Percentiles rank a stretch among this genome's conserved stretches.
Conservation (phyloP, 2,113 vertebrate genomes). For the Campylorhamphus procurvoides region DNA sequence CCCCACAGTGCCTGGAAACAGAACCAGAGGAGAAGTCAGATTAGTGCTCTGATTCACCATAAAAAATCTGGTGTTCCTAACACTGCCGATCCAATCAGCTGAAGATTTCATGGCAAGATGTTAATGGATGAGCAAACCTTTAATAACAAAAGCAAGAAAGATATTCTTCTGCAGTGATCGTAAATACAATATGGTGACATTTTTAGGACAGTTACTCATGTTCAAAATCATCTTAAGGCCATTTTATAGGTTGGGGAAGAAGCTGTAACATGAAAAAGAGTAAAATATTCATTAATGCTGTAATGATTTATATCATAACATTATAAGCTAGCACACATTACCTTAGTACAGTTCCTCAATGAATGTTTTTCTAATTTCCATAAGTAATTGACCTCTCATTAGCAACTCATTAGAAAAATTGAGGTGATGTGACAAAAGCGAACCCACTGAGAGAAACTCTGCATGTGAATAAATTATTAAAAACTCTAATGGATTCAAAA, state of each 20-base stretch:
- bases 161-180: not conserved
- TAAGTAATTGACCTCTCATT: constrained; percentile 75
- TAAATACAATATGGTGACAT: not conserved
- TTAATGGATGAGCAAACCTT: not conserved
- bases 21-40: not conserved
- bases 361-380: constrained; percentile 69
- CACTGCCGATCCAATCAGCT: not conserved
- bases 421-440: constrained; percentile 63
- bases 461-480: constrained; percentile 56
- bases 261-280: constrained; percentile 43
- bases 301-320: constrained; percentile 66
- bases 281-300: constrained; percentile 55
- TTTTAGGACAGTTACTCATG: not conserved
- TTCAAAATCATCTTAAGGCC: not conserved
- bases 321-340: constrained; percentile 47
- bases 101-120: not conserved
- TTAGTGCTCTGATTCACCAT: not conserved
- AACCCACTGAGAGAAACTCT: constrained; percentile 59
- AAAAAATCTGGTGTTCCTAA: not conserved
- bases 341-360: constrained; percentile 41
- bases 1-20: not conserved
- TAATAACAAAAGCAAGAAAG: not conserved
- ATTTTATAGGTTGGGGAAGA: constrained; percentile 1
- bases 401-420: constrained; percentile 72
- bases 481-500: constrained; percentile 49